Evolutionary conservation across 35 echinoderm and acorn worm species (phyloP).

Genomic region (Hemicentrotus pulcherrimus): DNA sequence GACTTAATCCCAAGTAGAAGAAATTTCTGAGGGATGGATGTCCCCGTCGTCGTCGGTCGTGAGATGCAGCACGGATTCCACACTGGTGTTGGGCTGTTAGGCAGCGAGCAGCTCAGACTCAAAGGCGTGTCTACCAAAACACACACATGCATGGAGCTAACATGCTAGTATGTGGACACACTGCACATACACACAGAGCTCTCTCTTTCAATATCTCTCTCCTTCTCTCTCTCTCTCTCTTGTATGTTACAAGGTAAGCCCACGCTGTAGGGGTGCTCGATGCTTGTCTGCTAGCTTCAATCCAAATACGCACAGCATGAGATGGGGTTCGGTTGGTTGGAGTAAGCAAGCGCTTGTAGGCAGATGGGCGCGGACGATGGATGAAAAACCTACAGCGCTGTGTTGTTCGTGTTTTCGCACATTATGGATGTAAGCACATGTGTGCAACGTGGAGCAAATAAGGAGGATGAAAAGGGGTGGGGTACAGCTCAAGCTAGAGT

Average conservation of each 20-base stretch:
- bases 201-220: not conserved
- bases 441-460: not conserved
- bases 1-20: not conserved
- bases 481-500: not conserved
- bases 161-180: not conserved
- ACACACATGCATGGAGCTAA: not conserved
- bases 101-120: not conserved
- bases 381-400: not conserved
- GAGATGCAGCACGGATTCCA: not conserved
- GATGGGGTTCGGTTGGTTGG: not conserved
- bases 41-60: not conserved
- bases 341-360: not conserved
- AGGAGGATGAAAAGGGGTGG: not conserved
- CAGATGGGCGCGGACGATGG: not conserved
- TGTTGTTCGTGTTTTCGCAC: not conserved
- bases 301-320: not conserved
- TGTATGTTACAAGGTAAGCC: not conserved
- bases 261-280: not conserved
- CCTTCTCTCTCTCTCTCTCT: too few species aligned
- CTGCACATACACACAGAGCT: not conserved
- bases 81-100: not conserved
- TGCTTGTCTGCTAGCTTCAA: not conserved
- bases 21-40: not conserved
- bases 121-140: conserved; percentile 16
- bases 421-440: not conserved